Base-by-base conservation (phyloP, 2,888 invertebrate genomes). In the Smittia aterrima region DNA sequence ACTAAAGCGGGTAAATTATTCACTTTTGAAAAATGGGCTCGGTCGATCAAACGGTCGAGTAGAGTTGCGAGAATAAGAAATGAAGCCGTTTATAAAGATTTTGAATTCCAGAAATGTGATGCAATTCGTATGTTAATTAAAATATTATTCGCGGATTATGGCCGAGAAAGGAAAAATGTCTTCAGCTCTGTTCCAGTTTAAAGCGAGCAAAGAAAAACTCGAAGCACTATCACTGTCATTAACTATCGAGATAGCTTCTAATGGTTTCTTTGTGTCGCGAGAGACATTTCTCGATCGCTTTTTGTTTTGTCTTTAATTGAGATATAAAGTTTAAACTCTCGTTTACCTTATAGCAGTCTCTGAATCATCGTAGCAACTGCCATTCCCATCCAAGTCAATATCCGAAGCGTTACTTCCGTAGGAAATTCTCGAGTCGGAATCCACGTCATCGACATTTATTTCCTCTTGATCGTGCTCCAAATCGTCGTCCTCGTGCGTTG, bases 401-500 rank as follows among this genome's bases (percentile, higher is more conserved):
- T 83, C 83, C 72, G 83, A 82, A 68, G 82, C 80, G 54, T 81
- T 81, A 75, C 74, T 74, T 41, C 82, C 82, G 75, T 83, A 83
- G 76, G 78, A 84, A 78, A 83, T 80, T 64, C 83, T 77, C 24
- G 82, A 83, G 80, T 81, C 83, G 77, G 79, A 82, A 78, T 79
- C 85, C 75, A 81, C 84, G 79, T n/a, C 77, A 77, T 80, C 84
- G 76, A 80, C 84, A 77, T 82, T 83, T 77, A 81, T 83, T 79
- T 81, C 83, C 77, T 76, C 78, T 78, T 80, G 83, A 77, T 81
- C 84, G 77, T 78, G 81, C 77, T 79, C 82, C 78, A 79, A 82
- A 78, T 79, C 83, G 78, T 79, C 81, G 77, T 80, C 82, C 78
- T 79, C 83, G 76, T 80, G 80, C 66, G 82, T 81, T 76, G 83